Conservation (phyloP, 2,888 invertebrate species). For the Leptinotarsa juncta region DNA sequence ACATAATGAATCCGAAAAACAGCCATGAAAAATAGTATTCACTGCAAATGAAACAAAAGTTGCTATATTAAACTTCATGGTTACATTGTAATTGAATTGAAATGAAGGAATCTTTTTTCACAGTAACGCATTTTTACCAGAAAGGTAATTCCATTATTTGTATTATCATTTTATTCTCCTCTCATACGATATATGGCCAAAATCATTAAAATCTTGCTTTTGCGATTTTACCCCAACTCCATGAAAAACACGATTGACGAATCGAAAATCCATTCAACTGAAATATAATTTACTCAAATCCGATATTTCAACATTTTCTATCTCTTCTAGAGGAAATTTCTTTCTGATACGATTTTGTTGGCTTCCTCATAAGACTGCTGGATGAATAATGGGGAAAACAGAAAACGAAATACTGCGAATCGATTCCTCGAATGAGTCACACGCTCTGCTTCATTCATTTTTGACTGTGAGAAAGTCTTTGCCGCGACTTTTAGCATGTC, state of each 20-base stretch:
- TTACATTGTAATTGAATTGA: too few species aligned
- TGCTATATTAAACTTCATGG: too few species aligned
- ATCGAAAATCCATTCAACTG: not conserved
- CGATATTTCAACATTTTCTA: not conserved
- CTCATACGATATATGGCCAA: too few species aligned
- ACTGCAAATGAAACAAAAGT: too few species aligned
- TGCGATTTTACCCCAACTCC: not conserved
- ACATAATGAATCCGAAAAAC: too few species aligned
- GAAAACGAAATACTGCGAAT: slow-evolving; percentile 9
- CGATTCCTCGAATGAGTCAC: slow-evolving; percentile 14
- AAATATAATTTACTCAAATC: not conserved
- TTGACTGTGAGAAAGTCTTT: not conserved
- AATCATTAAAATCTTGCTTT: too few species aligned
- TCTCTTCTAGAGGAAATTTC: not conserved
- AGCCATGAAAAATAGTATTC: too few species aligned
- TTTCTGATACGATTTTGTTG: not conserved
- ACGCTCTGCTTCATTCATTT: slow-evolving; percentile 6
- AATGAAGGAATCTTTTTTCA: too few species aligned
- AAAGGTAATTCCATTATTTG: too few species aligned
- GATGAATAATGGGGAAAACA: slow-evolving; percentile 10
- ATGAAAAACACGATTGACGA: not conserved
- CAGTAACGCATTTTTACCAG: too few species aligned
- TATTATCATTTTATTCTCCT: too few species aligned
- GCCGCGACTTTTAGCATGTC: not conserved
- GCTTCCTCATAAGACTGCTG: not conserved